Conservation (phyloP, 1,140 invertebrate genomes). For the Branchinecta lynchi region DNA sequence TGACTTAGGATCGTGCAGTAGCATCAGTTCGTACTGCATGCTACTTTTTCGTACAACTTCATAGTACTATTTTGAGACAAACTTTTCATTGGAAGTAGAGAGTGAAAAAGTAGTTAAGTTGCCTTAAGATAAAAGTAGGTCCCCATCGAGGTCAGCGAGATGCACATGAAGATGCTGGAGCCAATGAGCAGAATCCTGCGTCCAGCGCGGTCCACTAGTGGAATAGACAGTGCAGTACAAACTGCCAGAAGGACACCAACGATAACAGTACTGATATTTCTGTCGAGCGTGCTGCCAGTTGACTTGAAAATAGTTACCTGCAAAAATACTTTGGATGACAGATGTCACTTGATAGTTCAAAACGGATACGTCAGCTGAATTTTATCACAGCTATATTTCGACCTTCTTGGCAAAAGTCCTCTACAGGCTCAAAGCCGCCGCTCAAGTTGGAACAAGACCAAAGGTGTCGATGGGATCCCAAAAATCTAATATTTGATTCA, state of each 20-base stretch:
- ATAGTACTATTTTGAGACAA: too few species aligned
- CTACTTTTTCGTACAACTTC: too few species aligned
- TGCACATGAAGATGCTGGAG: slow-evolving; percentile 25
- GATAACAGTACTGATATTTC: slow-evolving; percentile 29
- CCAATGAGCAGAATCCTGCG: slow-evolving; percentile 31
- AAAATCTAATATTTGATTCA: too few species aligned
- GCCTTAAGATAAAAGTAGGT: slow-evolving; percentile 32
- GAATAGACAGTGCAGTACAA: slow-evolving; percentile 34
- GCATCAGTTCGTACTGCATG: too few species aligned
- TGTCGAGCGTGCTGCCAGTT: slow-evolving; percentile 24
- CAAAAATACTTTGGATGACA: background rate
- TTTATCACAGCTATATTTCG: too few species aligned
- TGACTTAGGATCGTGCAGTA: too few species aligned
- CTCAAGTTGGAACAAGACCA: too few species aligned
- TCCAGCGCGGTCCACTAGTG: slow-evolving; percentile 40
- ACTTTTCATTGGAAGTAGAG: background rate
- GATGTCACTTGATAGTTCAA: too few species aligned
- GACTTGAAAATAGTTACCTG: slow-evolving; percentile 15
- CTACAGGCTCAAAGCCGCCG: too few species aligned
- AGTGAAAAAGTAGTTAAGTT: background rate
- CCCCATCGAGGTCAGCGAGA: slow-evolving; percentile 24
- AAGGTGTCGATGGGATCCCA: too few species aligned
- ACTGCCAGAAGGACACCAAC: slow-evolving; percentile 32
- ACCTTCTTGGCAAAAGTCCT: too few species aligned
- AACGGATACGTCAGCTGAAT: too few species aligned